Base-by-base conservation (phyloP, 2,888 invertebrate species). In the Drosophila putrida region DNA sequence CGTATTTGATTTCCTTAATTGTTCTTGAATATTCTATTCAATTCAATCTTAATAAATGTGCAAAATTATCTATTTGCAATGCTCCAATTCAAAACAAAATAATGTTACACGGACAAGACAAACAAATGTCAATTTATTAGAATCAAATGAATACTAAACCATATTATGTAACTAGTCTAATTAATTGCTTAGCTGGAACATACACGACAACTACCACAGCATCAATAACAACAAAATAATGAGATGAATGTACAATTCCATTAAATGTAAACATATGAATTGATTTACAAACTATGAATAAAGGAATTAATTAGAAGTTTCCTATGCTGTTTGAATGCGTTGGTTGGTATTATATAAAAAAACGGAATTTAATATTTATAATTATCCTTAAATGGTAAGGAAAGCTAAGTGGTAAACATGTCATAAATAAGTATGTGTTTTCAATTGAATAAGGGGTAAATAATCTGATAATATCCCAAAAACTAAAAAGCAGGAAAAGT, bases 161-260 rank as follows among this genome's bases (percentile, higher is more conserved):
- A 87, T 85, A 85, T 85, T 89, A 87, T 84, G 84, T 84, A 81
- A 87, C 77, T 89, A 89, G 85, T 84, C 80, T 75, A 89, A 71
- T 80, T 70, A 60, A 84, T 71, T 74, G 82, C 79, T 84, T 89
- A 79, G 85, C 85, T 81, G 76, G 66, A 78, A 75, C 80, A 53
- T 71, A 75, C 75, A 71, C 80, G 66, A 78, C 57, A 58, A 58
- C 15, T 64, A 77, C 54, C 57, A 75, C 71, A 44, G 33, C 38
- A 61, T 61, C 58, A 71, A 59, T 8, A 57, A 68, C 33, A 54
- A 51, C 51, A 61, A 35, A 49, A 8, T 49, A 49, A 67, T 61
- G 58, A 71, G 58, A 68, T 53, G 62, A 75, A 80, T 83, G 78
- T 70, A 83, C 64, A 78, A 86, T 86, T 88, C 87, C 89, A 83